Base-by-base conservation (phyloP, 1,140 invertebrate species). In the Mycetomoellerius zeteki region DNA sequence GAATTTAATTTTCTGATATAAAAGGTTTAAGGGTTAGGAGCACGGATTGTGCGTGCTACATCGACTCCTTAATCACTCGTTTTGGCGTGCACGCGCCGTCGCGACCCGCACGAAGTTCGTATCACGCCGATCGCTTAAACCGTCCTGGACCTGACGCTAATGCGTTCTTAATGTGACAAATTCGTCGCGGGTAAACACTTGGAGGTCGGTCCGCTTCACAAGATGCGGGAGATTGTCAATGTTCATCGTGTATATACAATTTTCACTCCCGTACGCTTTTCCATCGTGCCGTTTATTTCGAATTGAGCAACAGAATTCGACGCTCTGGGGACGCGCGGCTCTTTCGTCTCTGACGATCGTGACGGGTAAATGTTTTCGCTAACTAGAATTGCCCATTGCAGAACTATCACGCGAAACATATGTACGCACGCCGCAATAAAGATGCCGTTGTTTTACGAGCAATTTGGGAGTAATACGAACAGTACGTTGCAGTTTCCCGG, bases 161-260 rank as follows among this genome's bases (percentile, higher is more conserved):
- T 94, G 92, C 90, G 91, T 93, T 92, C 91, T 93, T 94, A 92
- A 94, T 92, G 93, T 91, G 90, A 92, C 91, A 91, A 91, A 92
- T 89, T 92, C 88, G 86, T 89, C 60, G 86, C 71, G 87, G 88
- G 84, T 90, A 90, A 91, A 92, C 85, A 91, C 71, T 77, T 12
- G 5, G 43, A 56, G 76, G 27, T n/a, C 43, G 37, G 21, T 16
- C n/a, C 21, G 84, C 21, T 12, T 14, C 33, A 30, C 37, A 52
- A 71, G 54, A 50, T 60, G 37, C 12, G 62, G 50, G 50, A 62
- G 47, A 78, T 78, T 84, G 27, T 75, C 67, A 21, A 21, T n/a
- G 80, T 30, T 8, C 16, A 6, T 54, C 4, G 5, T n/a, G 19
- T 7, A n/a, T 21, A 21, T 21, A 33, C n/a, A 33, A 69, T 54